Base-by-base conservation (phyloP, 2,113 vertebrate genomes). In the Daubentonia madagascariensis region DNA sequence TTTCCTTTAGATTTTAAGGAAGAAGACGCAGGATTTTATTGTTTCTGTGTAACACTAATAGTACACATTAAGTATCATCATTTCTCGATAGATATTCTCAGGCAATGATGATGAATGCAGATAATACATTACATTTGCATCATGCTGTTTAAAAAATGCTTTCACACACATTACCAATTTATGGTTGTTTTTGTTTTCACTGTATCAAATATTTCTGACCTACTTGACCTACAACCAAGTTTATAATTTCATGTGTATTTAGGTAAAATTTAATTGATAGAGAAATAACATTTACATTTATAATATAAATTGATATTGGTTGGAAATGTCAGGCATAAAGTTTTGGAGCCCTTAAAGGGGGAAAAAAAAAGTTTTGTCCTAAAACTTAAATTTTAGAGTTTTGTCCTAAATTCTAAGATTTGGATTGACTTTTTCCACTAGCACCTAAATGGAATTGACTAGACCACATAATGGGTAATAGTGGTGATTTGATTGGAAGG, bases 1-100 rank as follows among this genome's bases (percentile, higher is more conserved):
- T 95, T 95, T 95, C 73, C 50, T 97, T 70, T 75, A 90, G 43
- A 54, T 75, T 87, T 79, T 80, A 88, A 85, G 54, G 68, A 63
- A 65, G 63, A 93, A 80, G 52, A 81, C 18, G 18, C 37, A 80
- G 63, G 16, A 52, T 75, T 89, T 70, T 89, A 79, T 11, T 61
- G 25, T 87, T 92, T 90, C 78, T 83, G 67, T 57, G 35, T 75
- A n/a, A 90, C 40, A 59, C 30, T 73, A 35, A 43, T n/a, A 65
- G 25, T 61, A 78, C 67, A 37, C 32, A 89, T 91, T 79, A 85
- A 88, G 89, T 16, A 54, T 48, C 25, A 89, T 45, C 54, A 52
- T 65, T 95, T 67, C 50, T 91, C 76, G 73, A 88, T 8, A 70
- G 70, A 52, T 89, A 35, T 80, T 96, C 59, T 91, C 52, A 85